Evolutionary conservation across 2,797 vertebrate species (phyloP).

Genomic region (Halcyon badia): DNA sequence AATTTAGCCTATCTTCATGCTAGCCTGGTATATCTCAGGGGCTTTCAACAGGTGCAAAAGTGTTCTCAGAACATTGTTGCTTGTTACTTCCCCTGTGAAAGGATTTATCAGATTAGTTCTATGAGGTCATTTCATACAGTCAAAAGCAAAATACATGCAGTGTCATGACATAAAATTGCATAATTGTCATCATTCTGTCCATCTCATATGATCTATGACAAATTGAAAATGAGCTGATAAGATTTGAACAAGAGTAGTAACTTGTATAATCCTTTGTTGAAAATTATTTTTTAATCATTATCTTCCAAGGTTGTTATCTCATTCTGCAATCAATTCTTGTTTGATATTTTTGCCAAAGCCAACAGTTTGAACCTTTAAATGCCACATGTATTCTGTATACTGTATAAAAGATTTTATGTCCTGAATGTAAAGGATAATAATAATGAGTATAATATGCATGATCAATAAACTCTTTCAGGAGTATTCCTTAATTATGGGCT

Average conservation of each 20-base stretch:
- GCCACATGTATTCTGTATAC: background rate
- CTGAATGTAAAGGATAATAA: background rate
- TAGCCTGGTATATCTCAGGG: accelerated
- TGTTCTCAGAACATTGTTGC: accelerated
- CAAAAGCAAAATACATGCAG: background rate
- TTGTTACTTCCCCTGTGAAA: background rate
- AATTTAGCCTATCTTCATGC: background rate
- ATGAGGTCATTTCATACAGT: background rate
- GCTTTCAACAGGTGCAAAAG: background rate
- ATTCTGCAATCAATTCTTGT: background rate
- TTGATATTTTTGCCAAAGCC: background rate
- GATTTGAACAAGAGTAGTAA: background rate
- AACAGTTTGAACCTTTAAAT: background rate
- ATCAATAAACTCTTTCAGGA: background rate
- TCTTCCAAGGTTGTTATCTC: background rate
- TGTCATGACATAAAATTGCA: background rate
- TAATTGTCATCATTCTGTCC: background rate
- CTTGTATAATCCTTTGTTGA: background rate
- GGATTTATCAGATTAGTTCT: background rate
- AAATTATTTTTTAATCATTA: background rate
- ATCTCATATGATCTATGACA: background rate
- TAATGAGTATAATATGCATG: background rate
- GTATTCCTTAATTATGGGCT: background rate
- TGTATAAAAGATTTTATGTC: background rate
- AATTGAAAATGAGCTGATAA: background rate